Conservation (phyloP, 2,797 vertebrate genomes). For the Lerista edwardsae region DNA sequence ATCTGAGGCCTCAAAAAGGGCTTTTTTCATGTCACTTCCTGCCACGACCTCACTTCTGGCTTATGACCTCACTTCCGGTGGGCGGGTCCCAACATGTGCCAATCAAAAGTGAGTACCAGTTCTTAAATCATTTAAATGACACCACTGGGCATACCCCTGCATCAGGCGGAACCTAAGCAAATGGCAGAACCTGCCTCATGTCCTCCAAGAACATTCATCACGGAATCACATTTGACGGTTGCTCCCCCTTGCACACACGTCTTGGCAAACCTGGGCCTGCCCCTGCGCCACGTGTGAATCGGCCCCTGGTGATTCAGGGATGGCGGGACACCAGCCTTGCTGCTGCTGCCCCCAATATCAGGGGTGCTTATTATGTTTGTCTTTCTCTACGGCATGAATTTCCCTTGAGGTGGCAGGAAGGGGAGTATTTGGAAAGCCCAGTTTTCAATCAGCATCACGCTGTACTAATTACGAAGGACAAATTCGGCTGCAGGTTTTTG, state of each 20-base stretch:
- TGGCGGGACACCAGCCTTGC: background rate
- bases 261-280: background rate
- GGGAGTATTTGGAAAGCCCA: conserved; percentile 9
- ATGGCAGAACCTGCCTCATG: too few species aligned
- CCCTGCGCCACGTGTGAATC: background rate
- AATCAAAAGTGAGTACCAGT: too few species aligned
- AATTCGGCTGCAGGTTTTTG: conserved; percentile 63
- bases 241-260: too few species aligned
- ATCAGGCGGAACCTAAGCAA: background rate
- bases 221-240: background rate
- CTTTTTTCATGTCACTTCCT: too few species aligned
- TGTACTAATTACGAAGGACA: conserved; percentile 65
- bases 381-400: background rate
- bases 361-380: background rate
- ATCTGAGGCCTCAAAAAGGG: too few species aligned
- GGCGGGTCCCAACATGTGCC: too few species aligned
- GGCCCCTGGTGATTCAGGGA: accelerated
- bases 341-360: background rate
- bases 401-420: background rate
- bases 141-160: background rate
- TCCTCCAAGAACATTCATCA: too few species aligned
- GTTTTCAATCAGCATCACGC: conserved; percentile 62
- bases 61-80: too few species aligned
- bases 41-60: too few species aligned
- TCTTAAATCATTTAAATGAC: too few species aligned